Conservation (phyloP, 1,140 invertebrate species). For the Ceratosolen solmsi region DNA sequence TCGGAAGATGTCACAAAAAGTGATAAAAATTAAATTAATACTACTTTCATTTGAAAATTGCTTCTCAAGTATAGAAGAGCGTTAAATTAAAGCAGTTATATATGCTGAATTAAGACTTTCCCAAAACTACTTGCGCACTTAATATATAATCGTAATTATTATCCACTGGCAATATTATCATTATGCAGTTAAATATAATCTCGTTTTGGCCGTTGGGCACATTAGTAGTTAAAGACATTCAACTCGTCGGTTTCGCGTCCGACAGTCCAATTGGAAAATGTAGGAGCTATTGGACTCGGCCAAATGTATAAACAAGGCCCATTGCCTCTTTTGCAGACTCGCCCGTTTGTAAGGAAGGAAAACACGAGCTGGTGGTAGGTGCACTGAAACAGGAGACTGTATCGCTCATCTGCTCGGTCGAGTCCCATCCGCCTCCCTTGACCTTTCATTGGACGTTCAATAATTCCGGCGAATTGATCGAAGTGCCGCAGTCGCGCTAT, state of each 20-base stretch:
- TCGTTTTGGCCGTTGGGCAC: too few species aligned
- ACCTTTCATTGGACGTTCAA: slow-evolving; percentile 93
- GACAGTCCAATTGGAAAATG: too few species aligned
- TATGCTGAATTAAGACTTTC: too few species aligned
- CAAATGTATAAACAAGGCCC: too few species aligned
- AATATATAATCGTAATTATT: too few species aligned
- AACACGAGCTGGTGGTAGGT: slow-evolving; percentile 83
- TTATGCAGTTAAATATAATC: too few species aligned
- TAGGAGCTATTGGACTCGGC: too few species aligned
- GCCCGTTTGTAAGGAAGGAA: slow-evolving; percentile 84
- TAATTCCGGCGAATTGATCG: slow-evolving; percentile 86
- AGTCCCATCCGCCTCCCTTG: slow-evolving; percentile 86
- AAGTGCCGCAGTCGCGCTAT: slow-evolving; percentile 80
- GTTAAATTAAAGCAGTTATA: too few species aligned
- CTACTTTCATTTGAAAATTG: neutral
- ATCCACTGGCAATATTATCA: too few species aligned
- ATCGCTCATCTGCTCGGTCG: slow-evolving; percentile 86
- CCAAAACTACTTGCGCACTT: too few species aligned
- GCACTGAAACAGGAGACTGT: slow-evolving; percentile 90
- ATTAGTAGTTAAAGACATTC: too few species aligned
- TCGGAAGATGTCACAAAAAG: neutral
- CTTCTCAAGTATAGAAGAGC: neutral
- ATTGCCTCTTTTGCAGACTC: slow-evolving; percentile 76
- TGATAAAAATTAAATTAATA: neutral
- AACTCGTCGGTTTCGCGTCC: too few species aligned